Percentiles rank a stretch among this genome's conserved stretches.
These are phyloP conservation scores for Corythornis leucogaster DNA, from an alignment of 2,797 vertebrate species.

Conservation along the genomic window DNA sequence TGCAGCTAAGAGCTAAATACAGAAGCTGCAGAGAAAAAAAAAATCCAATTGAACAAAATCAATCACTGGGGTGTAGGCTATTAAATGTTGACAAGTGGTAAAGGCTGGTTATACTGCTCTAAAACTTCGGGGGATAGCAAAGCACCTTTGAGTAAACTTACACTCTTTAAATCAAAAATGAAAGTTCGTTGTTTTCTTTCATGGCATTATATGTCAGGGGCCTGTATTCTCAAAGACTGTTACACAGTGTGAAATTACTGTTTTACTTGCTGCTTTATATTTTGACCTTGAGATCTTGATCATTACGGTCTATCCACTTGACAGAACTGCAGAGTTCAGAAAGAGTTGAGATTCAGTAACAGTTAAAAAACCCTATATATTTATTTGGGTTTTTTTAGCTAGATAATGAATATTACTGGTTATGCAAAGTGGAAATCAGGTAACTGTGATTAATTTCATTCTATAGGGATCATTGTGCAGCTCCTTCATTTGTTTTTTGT, in stretches of 20 bases:
- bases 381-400: background rate
- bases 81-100: slow-evolving; percentile 62
- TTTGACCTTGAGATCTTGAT: slow-evolving; percentile 56
- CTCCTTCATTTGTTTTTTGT: background rate
- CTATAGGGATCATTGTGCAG: background rate
- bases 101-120: slow-evolving; percentile 38
- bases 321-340: background rate
- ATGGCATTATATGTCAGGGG: slow-evolving; percentile 8
- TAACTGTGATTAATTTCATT: background rate
- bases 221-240: slow-evolving; percentile 25
- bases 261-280: slow-evolving; percentile 6
- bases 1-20: slow-evolving; percentile 58
- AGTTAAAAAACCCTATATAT: background rate
- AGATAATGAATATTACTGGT: background rate
- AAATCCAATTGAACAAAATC: slow-evolving; percentile 37
- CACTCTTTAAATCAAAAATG: slow-evolving; percentile 43
- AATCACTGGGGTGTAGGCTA: slow-evolving; percentile 48
- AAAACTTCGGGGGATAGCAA: slow-evolving; percentile 55
- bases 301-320: background rate
- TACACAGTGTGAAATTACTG: slow-evolving; percentile 36
- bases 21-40: slow-evolving; percentile 19
- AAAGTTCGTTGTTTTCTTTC: slow-evolving; percentile 23
- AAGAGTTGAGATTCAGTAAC: background rate
- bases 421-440: background rate
- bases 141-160: slow-evolving; percentile 59